Evolutionary conservation across 2,888 invertebrate species (phyloP), one percentile per base, ranked within the genome.

Genomic region (Synergus gifuensis): DNA sequence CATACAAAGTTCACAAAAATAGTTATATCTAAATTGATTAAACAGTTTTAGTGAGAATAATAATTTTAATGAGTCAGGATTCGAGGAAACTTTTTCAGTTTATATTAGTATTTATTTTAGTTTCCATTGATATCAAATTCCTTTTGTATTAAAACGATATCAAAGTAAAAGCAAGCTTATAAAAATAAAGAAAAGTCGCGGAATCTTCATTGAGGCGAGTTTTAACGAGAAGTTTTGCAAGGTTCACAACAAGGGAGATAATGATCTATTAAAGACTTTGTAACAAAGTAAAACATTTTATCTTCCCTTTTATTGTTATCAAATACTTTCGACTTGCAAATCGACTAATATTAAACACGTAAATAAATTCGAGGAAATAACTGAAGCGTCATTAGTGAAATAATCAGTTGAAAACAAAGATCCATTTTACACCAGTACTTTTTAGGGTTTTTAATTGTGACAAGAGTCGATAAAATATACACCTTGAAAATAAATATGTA

Each of bases 331-430:
- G 12, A 22, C 60, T 60, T 60, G 22, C 54, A 64, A 36, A 64
- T 67, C 14, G 11, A 67, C 4, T 44, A 14, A 67, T 18, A 64
- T 64, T 14, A 28, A 14, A 11, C 14, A 44, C 44, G 28, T 49
- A n/a, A 69, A 49, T 49, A 49, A 69, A 69, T 69, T 3, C 69
- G 16, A 69, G 8, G 16, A 49, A 69, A 46, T 69, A 69, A 49
- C 46, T 49, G 16, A 16, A 69, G 46, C 44, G 28, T 49, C 69
- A 69, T 69, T 69, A 69, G 49, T 16, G 28, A 12, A 69, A 49
- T 69, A 69, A 69, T 69, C 16, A 49, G 44, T 49, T 22, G 28
- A 69, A 69, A 12, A 69, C 22, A 28, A 49, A 28, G 46, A 49
- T 28, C 46, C 14, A 28, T 69, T 49, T 69, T 46, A 9, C 9